These are phyloP conservation scores for Styela plicata DNA, from an alignment of 23 tunicate genomes.

Conservation along the genomic window DNA sequence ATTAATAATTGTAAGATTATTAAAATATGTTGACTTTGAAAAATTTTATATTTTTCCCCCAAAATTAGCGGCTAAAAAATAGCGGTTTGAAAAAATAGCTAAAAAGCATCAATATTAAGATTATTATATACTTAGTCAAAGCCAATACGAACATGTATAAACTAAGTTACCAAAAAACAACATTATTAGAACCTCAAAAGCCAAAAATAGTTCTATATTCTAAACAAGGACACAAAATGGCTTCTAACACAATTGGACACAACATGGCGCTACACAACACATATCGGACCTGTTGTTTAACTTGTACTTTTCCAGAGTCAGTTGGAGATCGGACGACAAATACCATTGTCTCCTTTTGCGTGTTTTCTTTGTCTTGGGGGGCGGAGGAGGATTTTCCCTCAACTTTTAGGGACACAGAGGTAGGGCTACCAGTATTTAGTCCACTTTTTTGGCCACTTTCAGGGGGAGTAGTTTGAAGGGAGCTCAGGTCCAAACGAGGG, in stretches of 20 bases:
- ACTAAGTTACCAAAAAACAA: no score
- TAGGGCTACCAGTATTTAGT: conserved; percentile 1
- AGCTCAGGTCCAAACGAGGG: conserved; percentile 29
- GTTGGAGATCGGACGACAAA: conserved; percentile 73
- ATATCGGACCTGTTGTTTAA: conserved; percentile 21
- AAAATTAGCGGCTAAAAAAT: background rate
- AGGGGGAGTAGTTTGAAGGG: conserved; percentile 4
- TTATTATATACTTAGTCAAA: background rate
- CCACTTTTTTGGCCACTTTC: background rate
- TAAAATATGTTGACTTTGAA: no score
- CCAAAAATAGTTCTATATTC: background rate
- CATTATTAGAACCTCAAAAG: no score
- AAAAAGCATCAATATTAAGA: background rate
- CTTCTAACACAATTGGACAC: background rate
- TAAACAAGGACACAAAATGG: background rate
- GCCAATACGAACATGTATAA: background rate
- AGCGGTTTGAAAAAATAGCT: background rate
- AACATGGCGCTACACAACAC: background rate
- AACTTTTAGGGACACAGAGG: conserved; percentile 34
- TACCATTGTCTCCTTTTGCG: no score
- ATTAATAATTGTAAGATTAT: no score
- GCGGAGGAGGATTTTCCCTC: conserved; percentile 7
- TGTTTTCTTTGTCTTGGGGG: conserved; percentile 36
- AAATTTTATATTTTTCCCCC: no score
- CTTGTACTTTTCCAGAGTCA: conserved; percentile 29